These are phyloP conservation scores for Spodoptera frugiperda DNA, from an alignment of 1,140 invertebrate species.

Conservation along the genomic window DNA sequence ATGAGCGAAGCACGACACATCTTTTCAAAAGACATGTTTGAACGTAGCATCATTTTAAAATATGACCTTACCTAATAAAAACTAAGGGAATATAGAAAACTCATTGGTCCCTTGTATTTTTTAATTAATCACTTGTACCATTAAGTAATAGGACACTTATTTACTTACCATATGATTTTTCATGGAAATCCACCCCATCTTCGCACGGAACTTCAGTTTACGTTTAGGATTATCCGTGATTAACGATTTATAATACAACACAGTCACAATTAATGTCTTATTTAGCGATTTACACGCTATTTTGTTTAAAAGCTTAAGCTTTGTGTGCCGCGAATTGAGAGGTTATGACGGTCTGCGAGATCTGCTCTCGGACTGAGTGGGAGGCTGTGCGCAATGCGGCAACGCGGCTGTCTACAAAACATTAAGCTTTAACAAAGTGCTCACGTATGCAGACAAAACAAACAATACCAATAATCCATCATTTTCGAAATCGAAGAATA, in stretches of 20 bases:
- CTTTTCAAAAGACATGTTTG: slow-evolving; percentile 4
- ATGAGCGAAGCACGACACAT: not conserved
- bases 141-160: not conserved
- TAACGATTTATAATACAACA: slow-evolving; percentile 39
- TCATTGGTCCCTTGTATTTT: not conserved
- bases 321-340: slow-evolving; percentile 52
- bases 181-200: slow-evolving; percentile 84
- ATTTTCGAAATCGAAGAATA: not conserved
- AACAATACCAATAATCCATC: not conserved
- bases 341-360: slow-evolving; percentile 80
- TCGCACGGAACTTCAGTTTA: slow-evolving; percentile 73
- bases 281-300: slow-evolving; percentile 4
- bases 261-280: slow-evolving; percentile 9
- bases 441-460: slow-evolving; percentile 26
- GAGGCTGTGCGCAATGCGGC: slow-evolving; percentile 85
- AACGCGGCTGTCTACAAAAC: slow-evolving; percentile 63
- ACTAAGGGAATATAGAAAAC: not conserved
- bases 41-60: not conserved
- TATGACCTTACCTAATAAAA: not conserved
- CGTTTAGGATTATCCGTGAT: slow-evolving; percentile 71
- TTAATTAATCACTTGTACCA: not conserved
- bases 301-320: slow-evolving; percentile 41
- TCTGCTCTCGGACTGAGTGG: slow-evolving; percentile 79
- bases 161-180: slow-evolving; percentile 83
- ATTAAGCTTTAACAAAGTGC: slow-evolving; percentile 56